A percentile compares a stretch with the other conserved stretches of the same genome.
These are phyloP conservation scores for Theristus sp. DNA, from an alignment of 2,888 invertebrate genomes.

Conservation along the genomic window DNA sequence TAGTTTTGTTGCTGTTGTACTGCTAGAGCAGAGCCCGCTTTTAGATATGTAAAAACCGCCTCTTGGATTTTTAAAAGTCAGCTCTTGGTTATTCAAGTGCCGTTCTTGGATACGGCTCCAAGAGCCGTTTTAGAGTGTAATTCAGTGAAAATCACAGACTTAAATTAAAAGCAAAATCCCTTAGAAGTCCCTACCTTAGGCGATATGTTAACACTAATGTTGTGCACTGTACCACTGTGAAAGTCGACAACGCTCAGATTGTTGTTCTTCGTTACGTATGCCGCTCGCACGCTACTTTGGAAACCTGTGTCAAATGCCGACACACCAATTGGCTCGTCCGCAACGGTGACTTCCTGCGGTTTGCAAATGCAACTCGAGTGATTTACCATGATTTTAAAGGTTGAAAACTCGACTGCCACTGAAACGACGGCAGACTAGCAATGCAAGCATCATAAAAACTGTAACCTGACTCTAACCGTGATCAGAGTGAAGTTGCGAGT, in stretches of 20 bases:
- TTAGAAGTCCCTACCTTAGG: not conserved
- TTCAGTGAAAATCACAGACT: too few species aligned
- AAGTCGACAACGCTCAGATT: constrained; percentile 9
- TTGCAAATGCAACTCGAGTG: too few species aligned
- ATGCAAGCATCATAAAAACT: too few species aligned
- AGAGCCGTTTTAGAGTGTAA: too few species aligned
- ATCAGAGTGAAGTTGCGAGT: constrained; percentile 11
- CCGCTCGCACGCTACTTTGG: constrained; percentile 10
- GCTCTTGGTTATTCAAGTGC: too few species aligned
- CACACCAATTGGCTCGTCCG: constrained; percentile 10
- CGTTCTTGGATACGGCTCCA: too few species aligned
- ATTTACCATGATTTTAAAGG: too few species aligned
- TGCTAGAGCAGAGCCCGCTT: not conserved
- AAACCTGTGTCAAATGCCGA: constrained; percentile 11
- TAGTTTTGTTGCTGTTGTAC: not conserved
- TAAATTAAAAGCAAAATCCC: too few species aligned
- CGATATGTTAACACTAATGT: not conserved
- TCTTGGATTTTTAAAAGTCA: too few species aligned
- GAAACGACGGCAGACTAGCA: too few species aligned
- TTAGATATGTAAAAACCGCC: too few species aligned
- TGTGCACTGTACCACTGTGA: not conserved
- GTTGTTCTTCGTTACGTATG: constrained; percentile 3
- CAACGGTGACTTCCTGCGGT: constrained; percentile 4
- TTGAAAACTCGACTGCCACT: too few species aligned
- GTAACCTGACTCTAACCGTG: not conserved